Base-by-base conservation (phyloP, 2,797 vertebrate species). In the Tangara arthus region DNA sequence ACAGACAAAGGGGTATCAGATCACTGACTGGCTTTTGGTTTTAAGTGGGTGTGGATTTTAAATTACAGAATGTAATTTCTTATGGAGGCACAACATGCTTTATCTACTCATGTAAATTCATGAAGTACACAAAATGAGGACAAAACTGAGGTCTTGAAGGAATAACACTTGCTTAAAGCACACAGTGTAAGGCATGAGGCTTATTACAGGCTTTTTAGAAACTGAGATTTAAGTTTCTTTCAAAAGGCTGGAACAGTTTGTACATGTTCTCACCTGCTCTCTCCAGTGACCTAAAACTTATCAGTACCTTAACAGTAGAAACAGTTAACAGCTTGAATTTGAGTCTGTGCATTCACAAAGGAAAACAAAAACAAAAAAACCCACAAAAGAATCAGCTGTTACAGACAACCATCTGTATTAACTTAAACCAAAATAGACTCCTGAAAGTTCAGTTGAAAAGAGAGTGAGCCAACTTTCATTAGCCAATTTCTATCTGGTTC, bases 231-330 rank as follows among this genome's bases (percentile, higher is more conserved):
- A 78, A 73, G 70, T 90, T 90, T 71, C 75, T 93, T 95, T 94
- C 61, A 5, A 81, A 89, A 96, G 71, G 81, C 71, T 87, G 44
- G 71, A 95, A 77, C 75, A 85, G 65, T 82, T 42, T 84, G 63
- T 42, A 59, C 20, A 22, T n/a, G 57, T 81, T 94, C 76, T 90
- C 82, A 92, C 57, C 41, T 17, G 21, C 66, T 72, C 85, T 83
- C 69, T 81, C 81, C 87, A 61, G 26, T 26, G 69, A 97, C 72
- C 39, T 91, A 93, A 87, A 82, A 64, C 87, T 90, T 89, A 96
- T 41, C 95, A 96, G 97, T 98, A 98, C 98, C 98, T 63, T 97
- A 93, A 96, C 80, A 95, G 93, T 57, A 97, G 72, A 96, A 64
- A 97, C 84, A 97, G 84, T 89, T 91, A 93, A 95, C 82, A 91